Evolutionary conservation across 2,797 vertebrate species (phyloP).

Genomic region (Danio tinwini): DNA sequence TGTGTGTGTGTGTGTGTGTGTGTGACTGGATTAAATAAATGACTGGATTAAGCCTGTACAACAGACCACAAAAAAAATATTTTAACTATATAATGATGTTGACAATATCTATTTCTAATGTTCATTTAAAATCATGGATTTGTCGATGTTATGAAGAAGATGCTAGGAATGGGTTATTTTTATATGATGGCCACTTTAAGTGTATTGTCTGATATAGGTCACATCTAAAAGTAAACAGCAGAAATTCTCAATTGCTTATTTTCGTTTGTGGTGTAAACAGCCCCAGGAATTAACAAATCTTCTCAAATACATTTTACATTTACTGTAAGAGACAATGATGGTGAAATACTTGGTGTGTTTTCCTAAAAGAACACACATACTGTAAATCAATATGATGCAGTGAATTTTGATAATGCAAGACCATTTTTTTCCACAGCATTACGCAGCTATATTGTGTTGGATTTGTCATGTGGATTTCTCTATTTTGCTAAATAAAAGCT

Average conservation of each 20-base stretch:
- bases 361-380: neutral
- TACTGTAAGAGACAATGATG: neutral
- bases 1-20: no score
- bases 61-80: neutral
- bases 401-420: slow-evolving; percentile 9
- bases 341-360: neutral
- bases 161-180: neutral
- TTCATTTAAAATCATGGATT: neutral
- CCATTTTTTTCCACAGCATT: neutral
- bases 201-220: neutral
- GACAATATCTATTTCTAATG: neutral
- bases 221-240: neutral
- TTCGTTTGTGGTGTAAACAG: slow-evolving; percentile 11
- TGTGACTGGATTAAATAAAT: no score
- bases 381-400: neutral
- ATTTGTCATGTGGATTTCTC: neutral
- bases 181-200: neutral
- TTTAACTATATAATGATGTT: neutral
- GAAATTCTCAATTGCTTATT: neutral
- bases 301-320: neutral
- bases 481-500: slow-evolving; percentile 38
- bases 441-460: neutral
- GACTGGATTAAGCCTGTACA: neutral
- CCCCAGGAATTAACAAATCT: neutral
- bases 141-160: neutral